Evolutionary conservation across 2,888 invertebrate species (phyloP), one percentile per base, ranked within the genome.

Genomic region (Myathropa florea): DNA sequence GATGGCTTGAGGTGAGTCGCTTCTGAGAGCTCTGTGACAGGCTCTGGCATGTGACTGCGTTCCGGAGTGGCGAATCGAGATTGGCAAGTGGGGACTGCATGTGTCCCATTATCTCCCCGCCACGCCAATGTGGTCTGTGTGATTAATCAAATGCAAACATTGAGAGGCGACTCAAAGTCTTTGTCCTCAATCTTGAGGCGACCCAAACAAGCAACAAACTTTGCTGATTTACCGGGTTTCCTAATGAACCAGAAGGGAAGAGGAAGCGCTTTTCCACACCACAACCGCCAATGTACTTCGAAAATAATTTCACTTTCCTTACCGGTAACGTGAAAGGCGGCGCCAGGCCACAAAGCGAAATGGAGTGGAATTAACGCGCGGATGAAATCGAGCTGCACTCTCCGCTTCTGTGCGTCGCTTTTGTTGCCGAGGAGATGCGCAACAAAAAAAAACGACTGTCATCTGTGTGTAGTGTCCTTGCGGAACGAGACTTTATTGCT

Each of bases 401-500:
- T n/a, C 21, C 2, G 18, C 14, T 7, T 46, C 18, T 18, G 4
- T 18, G 39, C 39, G 36, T n/a, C 4, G 39, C 39, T n/a, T 2
- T n/a, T n/a, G 39, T 39, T 7, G 2, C 12, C 9, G 36, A 6
- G 39, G n/a, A n/a, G n/a, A 2, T 4, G n/a, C 1, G 14, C 14
- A n/a, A 9, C 1, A 10, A 28, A 28, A 4, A 30, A 30, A 30
- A 30, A 60, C 33, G 57, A 30, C 21, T 53, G 68, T 36, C 70
- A 70, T 71, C 71, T 18, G 60, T 67, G 67, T 61, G 60, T 71
- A 65, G 67, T 23, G 55, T 70, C 39, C 68, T 61, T 59, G 68
- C 53, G 78, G 46, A 79, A 79, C 21, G 73, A 63, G 59, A 70
- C 79, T 64, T 78, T 79, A 73, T 59, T 73, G 73, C 64, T 61